phyloP scores from a whole-genome alignment of 2,113 vertebrate species.

The Chloebia gouldiae region DNA sequence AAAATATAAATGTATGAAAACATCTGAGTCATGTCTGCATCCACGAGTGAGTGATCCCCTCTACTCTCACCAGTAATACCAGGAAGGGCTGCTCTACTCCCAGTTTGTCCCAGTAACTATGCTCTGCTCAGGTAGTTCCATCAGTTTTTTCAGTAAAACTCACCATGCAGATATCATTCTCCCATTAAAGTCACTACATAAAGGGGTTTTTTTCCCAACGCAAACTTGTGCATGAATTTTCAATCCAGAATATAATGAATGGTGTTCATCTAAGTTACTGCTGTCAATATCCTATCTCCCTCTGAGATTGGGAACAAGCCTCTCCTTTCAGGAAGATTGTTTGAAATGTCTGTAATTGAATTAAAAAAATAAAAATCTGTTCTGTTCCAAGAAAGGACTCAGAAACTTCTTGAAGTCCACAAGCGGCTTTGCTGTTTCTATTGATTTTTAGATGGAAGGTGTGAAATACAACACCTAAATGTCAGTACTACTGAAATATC shows the following conservation, averaged over 20 bases:
- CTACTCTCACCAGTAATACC: not conserved
- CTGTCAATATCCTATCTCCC: not conserved
- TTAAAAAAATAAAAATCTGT: not conserved
- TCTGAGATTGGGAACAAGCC: not conserved
- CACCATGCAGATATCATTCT: not conserved
- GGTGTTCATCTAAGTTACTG: not conserved
- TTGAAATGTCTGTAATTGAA: not conserved
- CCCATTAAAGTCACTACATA: not conserved
- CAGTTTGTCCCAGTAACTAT: not conserved
- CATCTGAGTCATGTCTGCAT: not conserved
- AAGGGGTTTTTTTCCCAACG: not conserved
- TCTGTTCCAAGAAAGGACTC: not conserved
- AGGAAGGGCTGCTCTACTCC: not conserved
- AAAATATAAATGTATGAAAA: slow-evolving; percentile 23
- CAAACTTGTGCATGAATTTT: not conserved
- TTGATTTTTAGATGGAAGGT: not conserved
- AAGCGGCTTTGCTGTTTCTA: not conserved
- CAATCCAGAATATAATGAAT: not conserved
- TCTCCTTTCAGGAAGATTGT: not conserved
- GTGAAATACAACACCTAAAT: not conserved
- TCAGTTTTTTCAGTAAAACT: not conserved
- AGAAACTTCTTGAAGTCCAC: not conserved
- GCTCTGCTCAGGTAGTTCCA: not conserved
- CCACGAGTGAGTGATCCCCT: not conserved
- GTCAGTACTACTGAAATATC: not conserved